Conservation (phyloP, 2,888 invertebrate species). For the Calephelis perditalis region DNA sequence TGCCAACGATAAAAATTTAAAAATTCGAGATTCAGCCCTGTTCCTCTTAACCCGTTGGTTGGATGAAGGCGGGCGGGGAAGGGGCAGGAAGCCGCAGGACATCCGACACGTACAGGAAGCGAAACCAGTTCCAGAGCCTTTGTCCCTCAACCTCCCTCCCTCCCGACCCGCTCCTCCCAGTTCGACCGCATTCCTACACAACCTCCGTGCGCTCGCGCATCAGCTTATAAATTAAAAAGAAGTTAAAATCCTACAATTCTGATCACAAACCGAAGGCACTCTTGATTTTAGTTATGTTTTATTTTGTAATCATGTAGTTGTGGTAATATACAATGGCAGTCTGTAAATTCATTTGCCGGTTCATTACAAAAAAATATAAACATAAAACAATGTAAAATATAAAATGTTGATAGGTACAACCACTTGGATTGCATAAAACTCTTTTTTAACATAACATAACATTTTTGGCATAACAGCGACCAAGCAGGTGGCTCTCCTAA, state of each 20-base stretch:
- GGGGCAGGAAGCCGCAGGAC: slow-evolving; percentile 78
- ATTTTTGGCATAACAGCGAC: too few species aligned
- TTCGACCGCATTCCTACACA: slow-evolving; percentile 67
- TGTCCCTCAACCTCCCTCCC: slow-evolving; percentile 63
- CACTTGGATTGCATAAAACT: too few species aligned
- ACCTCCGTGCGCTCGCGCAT: slow-evolving; percentile 63
- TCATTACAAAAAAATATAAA: too few species aligned
- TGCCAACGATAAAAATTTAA: background rate
- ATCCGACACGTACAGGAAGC: slow-evolving; percentile 79
- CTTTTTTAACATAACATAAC: too few species aligned
- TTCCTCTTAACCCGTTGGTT: slow-evolving; percentile 47
- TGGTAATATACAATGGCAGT: too few species aligned
- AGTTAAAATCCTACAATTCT: slow-evolving; percentile 15
- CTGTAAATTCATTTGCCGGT: too few species aligned
- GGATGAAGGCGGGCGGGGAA: slow-evolving; percentile 43
- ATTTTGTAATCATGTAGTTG: too few species aligned
- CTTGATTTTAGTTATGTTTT: background rate
- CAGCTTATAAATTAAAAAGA: slow-evolving; percentile 35
- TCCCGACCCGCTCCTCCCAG: slow-evolving; percentile 43
- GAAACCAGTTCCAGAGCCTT: slow-evolving; percentile 72
- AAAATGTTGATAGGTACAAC: too few species aligned
- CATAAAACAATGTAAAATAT: too few species aligned
- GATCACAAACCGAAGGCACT: background rate
- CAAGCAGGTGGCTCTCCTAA: too few species aligned
- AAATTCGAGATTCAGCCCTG: slow-evolving; percentile 43